Base-by-base conservation (phyloP, 1,140 invertebrate species). In the Euura lappo region DNA sequence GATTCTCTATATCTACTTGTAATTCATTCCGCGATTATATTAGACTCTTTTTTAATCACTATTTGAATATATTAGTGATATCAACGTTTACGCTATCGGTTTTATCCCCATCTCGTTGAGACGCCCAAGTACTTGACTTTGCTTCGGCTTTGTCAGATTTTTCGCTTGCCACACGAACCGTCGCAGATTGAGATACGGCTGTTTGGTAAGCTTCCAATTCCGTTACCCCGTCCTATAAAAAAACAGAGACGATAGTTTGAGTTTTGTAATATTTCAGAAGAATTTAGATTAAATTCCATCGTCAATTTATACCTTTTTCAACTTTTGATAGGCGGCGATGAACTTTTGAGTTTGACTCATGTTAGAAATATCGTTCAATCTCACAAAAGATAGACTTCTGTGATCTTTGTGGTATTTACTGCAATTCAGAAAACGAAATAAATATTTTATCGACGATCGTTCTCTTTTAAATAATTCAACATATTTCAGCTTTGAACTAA, bases 391-490 rank as follows among this genome's bases (percentile, higher is more conserved):
- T 60, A 89, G 77, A 42, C 88, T 85, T 72, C 83, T 88, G 44
- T 89, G 87, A 64, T 88, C 85, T 65, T 89, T 88, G 74, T 93
- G 91, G 71, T 92, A 92, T 81, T 90, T 90, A 42, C 93, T 94
- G 79, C 47, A 89, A 88, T 78, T 71, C 76, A 75, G 64, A 7
- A 60, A 6, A n/a, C 51, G 2, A 47, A 68, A 45, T 46, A 13
- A 44, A 13, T 10, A 44, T 65, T 47, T 28, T 28, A 28, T 1
- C 28, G 1, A 28, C 28, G 28, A 28, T 28, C 28, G 28, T 28
- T 28, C 28, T 28, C 28, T 28, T 28, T 28, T 28, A 28, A n/a
- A n/a, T n/a, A 45, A 70, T 8, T 5, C 60, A 69, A 42, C 72
- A 4, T 60, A 60, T 73, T 69, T 65, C 45, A 11, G 64, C 28